Evolutionary conservation across 2,888 invertebrate species (phyloP).

Genomic region (Rhaphigaster nebulosa): DNA sequence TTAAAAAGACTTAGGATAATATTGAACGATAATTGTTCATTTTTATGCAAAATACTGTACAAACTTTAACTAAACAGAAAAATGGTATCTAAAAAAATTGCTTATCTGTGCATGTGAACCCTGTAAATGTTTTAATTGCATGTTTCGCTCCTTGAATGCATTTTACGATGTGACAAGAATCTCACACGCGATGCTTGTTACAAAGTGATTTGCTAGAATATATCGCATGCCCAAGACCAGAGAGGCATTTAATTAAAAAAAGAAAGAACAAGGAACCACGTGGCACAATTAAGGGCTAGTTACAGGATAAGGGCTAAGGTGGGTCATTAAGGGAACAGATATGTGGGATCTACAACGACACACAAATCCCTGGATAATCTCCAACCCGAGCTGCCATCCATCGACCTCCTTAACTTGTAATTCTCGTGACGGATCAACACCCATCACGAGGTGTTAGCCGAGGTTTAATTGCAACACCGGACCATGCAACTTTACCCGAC

Average conservation of each 20-base stretch:
- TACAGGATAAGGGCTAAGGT: neutral
- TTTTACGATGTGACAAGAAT: constrained; percentile 7
- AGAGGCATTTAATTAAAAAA: neutral
- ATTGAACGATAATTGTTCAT: neutral
- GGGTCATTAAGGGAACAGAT: constrained; percentile 21
- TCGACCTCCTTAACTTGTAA: constrained; percentile 34
- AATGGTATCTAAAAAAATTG: neutral
- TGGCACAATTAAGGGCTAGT: constrained; percentile 20
- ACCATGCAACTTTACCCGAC: constrained; percentile 29
- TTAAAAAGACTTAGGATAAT: neutral
- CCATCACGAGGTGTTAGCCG: constrained; percentile 22
- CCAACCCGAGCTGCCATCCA: neutral
- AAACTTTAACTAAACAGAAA: neutral
- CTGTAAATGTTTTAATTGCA: neutral
- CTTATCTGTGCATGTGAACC: neutral
- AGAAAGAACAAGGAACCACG: neutral
- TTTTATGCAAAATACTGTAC: neutral
- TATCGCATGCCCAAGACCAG: neutral
- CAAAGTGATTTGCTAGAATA: neutral
- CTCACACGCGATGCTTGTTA: constrained; percentile 23
- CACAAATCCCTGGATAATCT: neutral
- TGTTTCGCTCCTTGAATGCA: neutral
- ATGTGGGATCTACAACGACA: constrained; percentile 6
- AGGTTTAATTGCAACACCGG: constrained; percentile 14
- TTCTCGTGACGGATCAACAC: constrained; percentile 48